Evolutionary conservation across 2,113 vertebrate genomes (phyloP).

Genomic region (Gymnogyps californianus): DNA sequence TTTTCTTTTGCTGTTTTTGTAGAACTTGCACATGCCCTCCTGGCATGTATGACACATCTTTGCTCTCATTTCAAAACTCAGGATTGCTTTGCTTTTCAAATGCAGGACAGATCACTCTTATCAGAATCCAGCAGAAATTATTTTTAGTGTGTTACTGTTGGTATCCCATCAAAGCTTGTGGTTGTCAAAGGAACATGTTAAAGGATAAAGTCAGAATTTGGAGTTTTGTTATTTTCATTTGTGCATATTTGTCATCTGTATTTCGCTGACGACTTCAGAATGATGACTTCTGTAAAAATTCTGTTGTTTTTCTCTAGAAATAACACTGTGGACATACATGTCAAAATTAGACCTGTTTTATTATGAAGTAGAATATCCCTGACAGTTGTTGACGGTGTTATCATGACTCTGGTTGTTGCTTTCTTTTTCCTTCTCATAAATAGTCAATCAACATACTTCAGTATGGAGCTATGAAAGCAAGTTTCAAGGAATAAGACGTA

Average conservation of each 20-base stretch:
- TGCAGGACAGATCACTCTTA: background rate
- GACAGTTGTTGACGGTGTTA: background rate
- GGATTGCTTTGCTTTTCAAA: background rate
- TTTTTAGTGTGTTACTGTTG: background rate
- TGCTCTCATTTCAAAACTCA: background rate
- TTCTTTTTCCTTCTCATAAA: background rate
- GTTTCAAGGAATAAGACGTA: background rate
- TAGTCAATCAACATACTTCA: background rate
- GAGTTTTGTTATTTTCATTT: background rate
- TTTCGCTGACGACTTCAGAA: background rate
- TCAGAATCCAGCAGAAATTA: background rate
- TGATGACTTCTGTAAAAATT: background rate
- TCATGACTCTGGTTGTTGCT: background rate
- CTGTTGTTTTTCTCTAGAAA: background rate
- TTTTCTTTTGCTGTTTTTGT: background rate
- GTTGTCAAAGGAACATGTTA: background rate
- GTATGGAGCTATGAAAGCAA: background rate
- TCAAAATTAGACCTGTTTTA: background rate
- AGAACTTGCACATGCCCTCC: background rate
- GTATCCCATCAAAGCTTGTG: background rate
- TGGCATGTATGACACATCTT: background rate
- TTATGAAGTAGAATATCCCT: background rate
- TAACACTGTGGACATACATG: background rate
- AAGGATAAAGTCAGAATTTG: background rate
- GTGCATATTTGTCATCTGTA: background rate